A percentile compares a stretch with the other conserved stretches of the same genome.
Conservation (phyloP, 2,797 vertebrate genomes). For the Semaprochilodus insignis region DNA sequence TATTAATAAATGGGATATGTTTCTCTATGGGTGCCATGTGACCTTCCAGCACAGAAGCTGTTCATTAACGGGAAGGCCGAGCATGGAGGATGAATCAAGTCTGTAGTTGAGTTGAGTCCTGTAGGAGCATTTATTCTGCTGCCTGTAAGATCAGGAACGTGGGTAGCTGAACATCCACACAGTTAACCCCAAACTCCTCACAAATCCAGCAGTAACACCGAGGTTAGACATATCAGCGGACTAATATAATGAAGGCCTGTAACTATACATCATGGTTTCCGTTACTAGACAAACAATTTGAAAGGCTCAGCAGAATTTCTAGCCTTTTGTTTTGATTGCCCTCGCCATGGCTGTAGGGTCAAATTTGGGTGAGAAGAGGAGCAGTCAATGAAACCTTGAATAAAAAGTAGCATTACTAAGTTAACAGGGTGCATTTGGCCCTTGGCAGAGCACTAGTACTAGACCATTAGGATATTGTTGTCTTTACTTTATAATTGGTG, state of each 20-base stretch:
- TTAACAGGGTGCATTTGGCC: background rate
- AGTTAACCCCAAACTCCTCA: slow-evolving; percentile 24
- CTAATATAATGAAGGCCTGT: slow-evolving; percentile 28
- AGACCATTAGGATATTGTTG: slow-evolving; percentile 7
- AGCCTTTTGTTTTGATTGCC: background rate
- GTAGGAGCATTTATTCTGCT: background rate
- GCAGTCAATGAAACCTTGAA: slow-evolving; percentile 21
- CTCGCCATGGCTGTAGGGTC: slow-evolving; percentile 27
- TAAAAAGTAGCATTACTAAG: background rate
- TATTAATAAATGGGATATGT: background rate
- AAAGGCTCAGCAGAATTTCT: slow-evolving; percentile 19
- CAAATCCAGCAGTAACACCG: background rate
- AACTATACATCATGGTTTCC: slow-evolving; percentile 7
- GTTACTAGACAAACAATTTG: background rate
- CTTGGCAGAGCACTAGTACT: background rate
- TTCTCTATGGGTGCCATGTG: background rate
- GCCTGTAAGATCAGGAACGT: background rate
- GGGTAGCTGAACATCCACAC: slow-evolving; percentile 14
- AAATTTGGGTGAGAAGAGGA: slow-evolving; percentile 30
- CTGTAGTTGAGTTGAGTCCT: background rate
- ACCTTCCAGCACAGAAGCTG: background rate
- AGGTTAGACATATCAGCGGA: slow-evolving; percentile 16
- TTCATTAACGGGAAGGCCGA: background rate
- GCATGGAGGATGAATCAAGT: background rate
- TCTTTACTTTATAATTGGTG: background rate